phyloP scores from a whole-genome alignment of 2,113 vertebrate genomes.

The Spea multiplicata region DNA sequence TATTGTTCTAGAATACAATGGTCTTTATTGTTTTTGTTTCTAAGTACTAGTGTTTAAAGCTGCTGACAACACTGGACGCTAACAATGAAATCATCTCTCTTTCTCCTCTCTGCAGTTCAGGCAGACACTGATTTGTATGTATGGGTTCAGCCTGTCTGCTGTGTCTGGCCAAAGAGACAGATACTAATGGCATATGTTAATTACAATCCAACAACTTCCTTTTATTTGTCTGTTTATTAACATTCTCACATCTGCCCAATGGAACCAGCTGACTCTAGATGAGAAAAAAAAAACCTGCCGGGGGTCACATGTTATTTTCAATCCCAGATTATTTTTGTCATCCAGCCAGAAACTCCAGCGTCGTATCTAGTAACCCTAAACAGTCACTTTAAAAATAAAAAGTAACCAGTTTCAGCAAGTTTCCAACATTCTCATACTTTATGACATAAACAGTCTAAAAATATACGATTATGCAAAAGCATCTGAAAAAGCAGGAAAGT shows the following conservation, averaged over 20 bases:
- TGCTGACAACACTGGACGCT: constrained; percentile 81
- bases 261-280: constrained; percentile 57
- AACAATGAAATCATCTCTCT: constrained; percentile 73
- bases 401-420: constrained; percentile 9
- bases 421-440: neutral
- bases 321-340: neutral
- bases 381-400: constrained; percentile 29
- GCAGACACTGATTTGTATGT: constrained; percentile 81
- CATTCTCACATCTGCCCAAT: constrained; percentile 58
- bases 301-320: constrained; percentile 42
- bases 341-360: neutral
- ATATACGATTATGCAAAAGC: too few relatives aligned
- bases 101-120: constrained; percentile 63
- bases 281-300: constrained; percentile 11
- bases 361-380: constrained; percentile 34
- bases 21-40: constrained; percentile 69
- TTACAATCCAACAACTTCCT: constrained; percentile 65
- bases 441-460: neutral
- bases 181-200: constrained; percentile 72
- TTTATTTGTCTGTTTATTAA: constrained; percentile 66
- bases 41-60: constrained; percentile 80
- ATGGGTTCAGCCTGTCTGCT: constrained; percentile 73
- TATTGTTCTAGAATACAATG: constrained; percentile 72
- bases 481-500: too few relatives aligned
- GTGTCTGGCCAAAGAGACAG: constrained; percentile 63